Conservation (phyloP, 2,888 invertebrate genomes). For the Phymatocera aterrima region DNA sequence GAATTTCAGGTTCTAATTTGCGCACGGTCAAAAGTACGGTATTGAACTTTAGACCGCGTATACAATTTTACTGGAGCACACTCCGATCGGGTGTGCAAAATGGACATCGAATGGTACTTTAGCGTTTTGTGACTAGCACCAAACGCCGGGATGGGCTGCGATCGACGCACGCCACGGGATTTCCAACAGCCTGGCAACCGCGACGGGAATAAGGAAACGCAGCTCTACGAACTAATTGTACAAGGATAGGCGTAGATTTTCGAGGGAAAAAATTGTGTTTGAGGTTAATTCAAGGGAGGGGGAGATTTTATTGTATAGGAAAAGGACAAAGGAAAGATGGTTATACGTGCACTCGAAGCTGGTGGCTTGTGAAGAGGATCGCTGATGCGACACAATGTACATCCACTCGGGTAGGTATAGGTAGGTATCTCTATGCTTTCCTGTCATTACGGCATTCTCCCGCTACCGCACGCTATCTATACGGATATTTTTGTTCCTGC, state of each 20-base stretch:
- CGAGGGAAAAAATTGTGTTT: neutral
- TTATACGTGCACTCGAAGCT: slow-evolving; percentile 30
- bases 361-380: slow-evolving; percentile 43
- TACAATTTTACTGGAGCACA: no score
- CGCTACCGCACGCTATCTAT: slow-evolving; percentile 39
- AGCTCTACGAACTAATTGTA: neutral
- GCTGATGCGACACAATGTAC: slow-evolving; percentile 43
- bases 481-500: slow-evolving; percentile 32
- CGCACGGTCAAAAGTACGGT: no score
- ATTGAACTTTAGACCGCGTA: no score
- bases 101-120: no score
- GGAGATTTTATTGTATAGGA: neutral
- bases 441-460: slow-evolving; percentile 68
- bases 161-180: no score
- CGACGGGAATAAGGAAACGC: neutral
- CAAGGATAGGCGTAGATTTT: neutral
- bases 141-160: no score
- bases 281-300: neutral
- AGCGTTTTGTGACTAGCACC: no score
- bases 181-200: no score
- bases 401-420: slow-evolving; percentile 43
- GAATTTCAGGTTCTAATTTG: neutral
- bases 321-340: slow-evolving; percentile 31
- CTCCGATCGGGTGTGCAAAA: no score
- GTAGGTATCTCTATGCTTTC: slow-evolving; percentile 63